Percentiles rank a stretch among this genome's conserved stretches.
Conservation (phyloP, 2,113 vertebrate genomes). For the Oncorhynchus keta region DNA sequence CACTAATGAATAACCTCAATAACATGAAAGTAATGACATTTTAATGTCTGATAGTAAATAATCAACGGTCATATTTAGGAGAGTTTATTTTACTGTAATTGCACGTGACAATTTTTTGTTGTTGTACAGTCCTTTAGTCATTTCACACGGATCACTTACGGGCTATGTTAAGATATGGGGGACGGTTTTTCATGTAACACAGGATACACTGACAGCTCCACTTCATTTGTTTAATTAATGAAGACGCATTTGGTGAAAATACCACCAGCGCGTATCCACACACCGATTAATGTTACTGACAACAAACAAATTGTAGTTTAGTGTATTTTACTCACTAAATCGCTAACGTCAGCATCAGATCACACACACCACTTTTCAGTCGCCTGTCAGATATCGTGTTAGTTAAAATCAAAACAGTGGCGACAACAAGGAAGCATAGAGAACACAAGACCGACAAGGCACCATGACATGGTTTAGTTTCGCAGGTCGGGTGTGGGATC, state of each 20-base stretch:
- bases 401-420: too few relatives aligned
- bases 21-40: too few relatives aligned
- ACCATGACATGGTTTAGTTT: slow-evolving; percentile 62
- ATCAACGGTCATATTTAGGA: too few relatives aligned
- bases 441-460: slow-evolving; percentile 6
- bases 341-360: too few relatives aligned
- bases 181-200: slow-evolving; percentile 52
- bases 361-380: too few relatives aligned
- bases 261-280: background rate
- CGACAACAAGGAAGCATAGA: too few relatives aligned
- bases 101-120: background rate
- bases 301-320: background rate
- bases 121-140: background rate
- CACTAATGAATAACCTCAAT: too few relatives aligned
- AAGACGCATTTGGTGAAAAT: background rate
- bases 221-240: background rate
- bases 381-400: too few relatives aligned
- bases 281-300: background rate
- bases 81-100: too few relatives aligned
- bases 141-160: background rate
- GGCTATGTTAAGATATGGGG: slow-evolving; percentile 34
- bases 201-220: background rate
- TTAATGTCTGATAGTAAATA: too few relatives aligned
- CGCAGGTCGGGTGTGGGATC: slow-evolving; percentile 51
- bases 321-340: background rate